These are phyloP conservation scores for Oncorhynchus gorbuscha DNA, from an alignment of 2,113 vertebrate genomes.

Conservation along the genomic window DNA sequence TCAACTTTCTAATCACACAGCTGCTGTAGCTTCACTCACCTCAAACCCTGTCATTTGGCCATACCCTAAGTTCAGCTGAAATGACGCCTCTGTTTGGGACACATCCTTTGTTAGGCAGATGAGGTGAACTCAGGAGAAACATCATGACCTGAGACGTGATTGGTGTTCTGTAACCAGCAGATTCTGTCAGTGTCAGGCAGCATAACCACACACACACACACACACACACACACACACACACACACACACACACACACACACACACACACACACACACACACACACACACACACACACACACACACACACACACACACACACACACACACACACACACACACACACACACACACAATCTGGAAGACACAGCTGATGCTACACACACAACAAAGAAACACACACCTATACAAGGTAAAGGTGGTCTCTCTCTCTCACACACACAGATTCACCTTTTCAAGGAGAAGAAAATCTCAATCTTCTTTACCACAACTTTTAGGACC, in stretches of 20 bases:
- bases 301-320: not conserved
- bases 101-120: not conserved
- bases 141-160: not conserved
- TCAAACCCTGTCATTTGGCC: not conserved
- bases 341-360: not conserved
- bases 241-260: constrained; percentile 8
- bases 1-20: too few relatives aligned
- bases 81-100: not conserved
- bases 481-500: not conserved
- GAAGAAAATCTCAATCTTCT: too few relatives aligned
- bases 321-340: constrained; percentile 1
- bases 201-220: not conserved
- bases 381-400: not conserved
- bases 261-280: not conserved
- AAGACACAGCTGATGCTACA: too few relatives aligned
- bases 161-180: not conserved
- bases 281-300: constrained; percentile 1
- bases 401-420: not conserved
- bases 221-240: not conserved
- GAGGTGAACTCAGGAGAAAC: not conserved
- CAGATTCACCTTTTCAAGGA: not conserved
- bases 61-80: not conserved
- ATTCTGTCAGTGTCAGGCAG: not conserved
- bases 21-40: not conserved
- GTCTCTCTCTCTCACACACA: not conserved